These are phyloP conservation scores for Hemiprocne comata DNA, from an alignment of 2,113 vertebrate genomes.

Conservation along the genomic window DNA sequence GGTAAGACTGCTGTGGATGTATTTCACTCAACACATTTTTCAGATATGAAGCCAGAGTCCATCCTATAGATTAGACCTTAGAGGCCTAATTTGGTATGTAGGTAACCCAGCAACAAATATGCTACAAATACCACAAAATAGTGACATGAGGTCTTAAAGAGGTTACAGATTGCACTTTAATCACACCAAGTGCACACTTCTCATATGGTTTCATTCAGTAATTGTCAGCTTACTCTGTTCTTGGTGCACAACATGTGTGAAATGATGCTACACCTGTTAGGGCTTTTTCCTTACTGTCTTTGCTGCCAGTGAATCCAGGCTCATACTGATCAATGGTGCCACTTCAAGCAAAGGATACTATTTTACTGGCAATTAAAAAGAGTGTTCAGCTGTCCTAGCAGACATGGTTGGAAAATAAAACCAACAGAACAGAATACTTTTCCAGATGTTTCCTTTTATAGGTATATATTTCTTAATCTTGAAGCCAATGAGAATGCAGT, in stretches of 20 bases:
- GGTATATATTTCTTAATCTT: accelerated
- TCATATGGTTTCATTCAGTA: not conserved
- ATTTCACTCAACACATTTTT: not conserved
- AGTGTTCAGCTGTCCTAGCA: not conserved
- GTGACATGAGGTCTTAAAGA: not conserved
- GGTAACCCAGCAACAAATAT: not conserved
- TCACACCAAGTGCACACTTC: not conserved
- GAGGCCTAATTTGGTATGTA: not conserved
- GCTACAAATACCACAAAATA: not conserved
- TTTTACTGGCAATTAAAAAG: not conserved
- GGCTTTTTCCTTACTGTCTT: not conserved
- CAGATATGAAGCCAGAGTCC: not conserved
- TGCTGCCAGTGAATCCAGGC: not conserved
- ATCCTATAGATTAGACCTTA: not conserved
- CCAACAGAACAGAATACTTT: not conserved
- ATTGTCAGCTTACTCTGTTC: not conserved
- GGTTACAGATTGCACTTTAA: not conserved
- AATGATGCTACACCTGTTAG: not conserved
- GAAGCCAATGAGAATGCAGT: accelerated
- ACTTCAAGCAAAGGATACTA: not conserved
- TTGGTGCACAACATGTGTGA: accelerated
- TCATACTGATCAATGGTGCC: not conserved
- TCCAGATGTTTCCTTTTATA: not conserved
- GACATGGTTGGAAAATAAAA: accelerated
- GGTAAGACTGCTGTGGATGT: not conserved